Percentiles rank a stretch among this genome's conserved stretches.
phyloP scores from a whole-genome alignment of 2,797 vertebrate genomes.

The Ambastaia sidthimunki region DNA sequence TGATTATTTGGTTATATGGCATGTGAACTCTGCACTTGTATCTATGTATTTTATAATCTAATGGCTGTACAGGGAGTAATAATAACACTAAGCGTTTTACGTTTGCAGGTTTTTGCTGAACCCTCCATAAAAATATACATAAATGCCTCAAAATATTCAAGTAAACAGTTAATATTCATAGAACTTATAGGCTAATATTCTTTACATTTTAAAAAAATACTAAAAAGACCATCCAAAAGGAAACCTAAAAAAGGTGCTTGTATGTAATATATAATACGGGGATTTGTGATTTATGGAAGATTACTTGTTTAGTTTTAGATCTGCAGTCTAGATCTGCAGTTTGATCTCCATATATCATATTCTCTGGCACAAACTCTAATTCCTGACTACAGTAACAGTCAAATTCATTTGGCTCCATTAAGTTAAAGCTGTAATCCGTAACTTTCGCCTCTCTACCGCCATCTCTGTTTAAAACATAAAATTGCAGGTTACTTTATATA shows the following conservation, averaged over 20 bases:
- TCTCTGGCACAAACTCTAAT: conserved; percentile 23
- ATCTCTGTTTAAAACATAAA: too few relatives aligned
- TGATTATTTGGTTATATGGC: conserved; percentile 39
- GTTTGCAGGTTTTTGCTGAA: conserved; percentile 1
- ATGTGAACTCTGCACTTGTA: conserved; percentile 35
- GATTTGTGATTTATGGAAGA: conserved; percentile 29
- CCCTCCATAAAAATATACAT: conserved; percentile 37
- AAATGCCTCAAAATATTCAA: conserved; percentile 41
- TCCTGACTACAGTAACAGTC: conserved; percentile 51
- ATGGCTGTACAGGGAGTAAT: conserved; percentile 26
- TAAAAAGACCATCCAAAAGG: conserved; percentile 40
- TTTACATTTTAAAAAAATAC: conserved; percentile 33
- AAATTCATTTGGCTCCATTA: conserved; percentile 50
- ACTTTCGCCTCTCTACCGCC: too few relatives aligned
- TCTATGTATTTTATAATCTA: conserved; percentile 44
- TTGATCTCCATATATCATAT: conserved; percentile 23
- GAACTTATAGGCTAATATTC: conserved; percentile 38
- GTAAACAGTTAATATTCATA: conserved; percentile 42
- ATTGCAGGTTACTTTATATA: too few relatives aligned
- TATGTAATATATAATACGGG: conserved; percentile 34
- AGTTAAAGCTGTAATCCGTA: conserved; percentile 2
- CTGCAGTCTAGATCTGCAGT: conserved; percentile 6
- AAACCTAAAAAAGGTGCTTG: conserved; percentile 43
- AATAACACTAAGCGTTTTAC: conserved; percentile 39
- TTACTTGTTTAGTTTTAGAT: conserved; percentile 24